These are phyloP conservation scores for Halcyon badia DNA, from an alignment of 2,797 vertebrate species.

Conservation along the genomic window DNA sequence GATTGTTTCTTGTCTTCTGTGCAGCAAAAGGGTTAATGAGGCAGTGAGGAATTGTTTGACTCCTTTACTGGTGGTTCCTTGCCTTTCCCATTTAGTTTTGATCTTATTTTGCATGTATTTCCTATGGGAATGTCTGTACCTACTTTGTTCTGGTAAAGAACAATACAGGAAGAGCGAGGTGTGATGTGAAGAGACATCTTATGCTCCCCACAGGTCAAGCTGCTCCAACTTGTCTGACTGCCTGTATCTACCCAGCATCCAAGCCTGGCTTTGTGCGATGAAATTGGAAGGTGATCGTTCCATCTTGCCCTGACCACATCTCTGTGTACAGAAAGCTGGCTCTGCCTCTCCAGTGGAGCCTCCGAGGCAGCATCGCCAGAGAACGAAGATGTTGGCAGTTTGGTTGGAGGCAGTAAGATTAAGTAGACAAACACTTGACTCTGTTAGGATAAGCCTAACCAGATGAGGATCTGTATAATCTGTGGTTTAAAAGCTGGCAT, in stretches of 20 bases:
- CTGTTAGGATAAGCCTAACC: not conserved
- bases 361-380: not conserved
- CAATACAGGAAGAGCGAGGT: constrained; percentile 45
- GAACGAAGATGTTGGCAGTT: not conserved
- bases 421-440: not conserved
- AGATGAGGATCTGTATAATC: not conserved
- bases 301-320: not conserved
- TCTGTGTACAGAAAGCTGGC: not conserved
- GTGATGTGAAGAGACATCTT: constrained; percentile 35
- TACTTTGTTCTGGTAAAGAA: constrained; percentile 24
- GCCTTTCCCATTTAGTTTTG: not conserved
- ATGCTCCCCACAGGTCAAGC: constrained; percentile 57
- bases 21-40: not conserved
- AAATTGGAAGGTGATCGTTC: not conserved
- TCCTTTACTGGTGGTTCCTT: not conserved
- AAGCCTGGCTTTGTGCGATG: not conserved
- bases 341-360: not conserved
- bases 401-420: not conserved
- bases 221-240: constrained; percentile 61
- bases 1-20: not conserved
- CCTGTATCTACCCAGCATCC: constrained; percentile 37
- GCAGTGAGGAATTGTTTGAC: not conserved
- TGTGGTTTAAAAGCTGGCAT: not conserved
- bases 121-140: not conserved
- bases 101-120: constrained; percentile 22